Percentiles rank a stretch among this genome's conserved stretches.
These are phyloP conservation scores for Ommatoiulus sabulosus DNA, from an alignment of 2,888 invertebrate genomes.

Conservation along the genomic window DNA sequence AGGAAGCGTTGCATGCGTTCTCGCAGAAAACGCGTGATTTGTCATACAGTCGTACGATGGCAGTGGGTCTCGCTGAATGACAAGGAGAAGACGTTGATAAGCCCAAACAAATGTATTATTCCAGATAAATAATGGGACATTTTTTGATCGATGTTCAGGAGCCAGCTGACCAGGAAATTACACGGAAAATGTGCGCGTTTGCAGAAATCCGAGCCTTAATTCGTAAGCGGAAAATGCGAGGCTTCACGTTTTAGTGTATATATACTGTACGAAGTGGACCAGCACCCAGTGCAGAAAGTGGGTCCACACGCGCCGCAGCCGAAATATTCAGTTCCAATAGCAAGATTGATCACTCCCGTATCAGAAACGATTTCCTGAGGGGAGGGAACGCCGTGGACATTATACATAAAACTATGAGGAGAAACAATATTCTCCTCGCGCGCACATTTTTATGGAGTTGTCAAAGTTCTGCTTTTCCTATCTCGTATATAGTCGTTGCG, in stretches of 20 bases:
- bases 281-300: background rate
- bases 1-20: background rate
- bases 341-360: constrained; percentile 29
- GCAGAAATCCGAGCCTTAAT: background rate
- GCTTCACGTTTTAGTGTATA: too few species aligned
- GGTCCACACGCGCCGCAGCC: background rate
- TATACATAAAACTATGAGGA: constrained; percentile 11
- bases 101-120: background rate
- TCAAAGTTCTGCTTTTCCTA: constrained; percentile 31
- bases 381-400: background rate
- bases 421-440: constrained; percentile 35
- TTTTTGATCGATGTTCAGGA: background rate
- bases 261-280: too few species aligned
- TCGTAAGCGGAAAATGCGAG: background rate
- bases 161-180: background rate
- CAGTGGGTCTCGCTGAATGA: background rate
- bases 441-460: background rate
- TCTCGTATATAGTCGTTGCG: constrained; percentile 23
- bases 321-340: constrained; percentile 16
- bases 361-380: constrained; percentile 1
- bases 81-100: background rate
- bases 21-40: background rate
- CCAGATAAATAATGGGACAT: background rate
- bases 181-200: background rate
- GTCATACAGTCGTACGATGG: background rate